phyloP scores from a whole-genome alignment of 1,140 invertebrate species.

The Formica selysi region DNA sequence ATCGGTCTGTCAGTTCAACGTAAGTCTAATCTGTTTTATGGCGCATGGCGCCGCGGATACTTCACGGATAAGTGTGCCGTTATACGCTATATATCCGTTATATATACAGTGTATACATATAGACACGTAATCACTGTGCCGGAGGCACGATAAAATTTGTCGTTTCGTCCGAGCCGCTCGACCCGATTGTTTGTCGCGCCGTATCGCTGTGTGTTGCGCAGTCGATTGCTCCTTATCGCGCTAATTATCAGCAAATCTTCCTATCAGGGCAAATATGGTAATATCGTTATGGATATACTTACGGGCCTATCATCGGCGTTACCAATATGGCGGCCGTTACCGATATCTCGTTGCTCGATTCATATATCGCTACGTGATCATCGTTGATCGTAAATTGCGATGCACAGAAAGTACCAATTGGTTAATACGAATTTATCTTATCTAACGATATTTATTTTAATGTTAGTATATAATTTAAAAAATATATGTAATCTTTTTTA shows the following conservation, averaged over 20 bases:
- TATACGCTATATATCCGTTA: conserved; percentile 38
- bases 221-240: conserved; percentile 80
- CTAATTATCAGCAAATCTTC: conserved; percentile 82
- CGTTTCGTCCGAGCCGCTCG: conserved; percentile 64
- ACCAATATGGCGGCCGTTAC: conserved; percentile 77
- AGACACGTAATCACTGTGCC: conserved; percentile 47
- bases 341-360: conserved; percentile 72
- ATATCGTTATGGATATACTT: conserved; percentile 75
- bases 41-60: conserved; percentile 73
- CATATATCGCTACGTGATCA: conserved; percentile 43
- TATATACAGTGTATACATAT: conserved; percentile 52
- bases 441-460: no score
- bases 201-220: conserved; percentile 72
- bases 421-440: not conserved
- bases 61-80: conserved; percentile 53
- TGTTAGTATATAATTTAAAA: no score
- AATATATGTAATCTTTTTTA: no score
- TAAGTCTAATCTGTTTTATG: conserved; percentile 80
- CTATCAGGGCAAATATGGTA: conserved; percentile 83
- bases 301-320: conserved; percentile 71
- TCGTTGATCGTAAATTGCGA: conserved; percentile 57
- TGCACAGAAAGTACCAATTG: conserved; percentile 29
- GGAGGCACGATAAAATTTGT: conserved; percentile 72
- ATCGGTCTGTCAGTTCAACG: conserved; percentile 61
- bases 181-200: conserved; percentile 72